Evolutionary conservation across 1,140 invertebrate species (phyloP).

Genomic region (Drepana arcuata): DNA sequence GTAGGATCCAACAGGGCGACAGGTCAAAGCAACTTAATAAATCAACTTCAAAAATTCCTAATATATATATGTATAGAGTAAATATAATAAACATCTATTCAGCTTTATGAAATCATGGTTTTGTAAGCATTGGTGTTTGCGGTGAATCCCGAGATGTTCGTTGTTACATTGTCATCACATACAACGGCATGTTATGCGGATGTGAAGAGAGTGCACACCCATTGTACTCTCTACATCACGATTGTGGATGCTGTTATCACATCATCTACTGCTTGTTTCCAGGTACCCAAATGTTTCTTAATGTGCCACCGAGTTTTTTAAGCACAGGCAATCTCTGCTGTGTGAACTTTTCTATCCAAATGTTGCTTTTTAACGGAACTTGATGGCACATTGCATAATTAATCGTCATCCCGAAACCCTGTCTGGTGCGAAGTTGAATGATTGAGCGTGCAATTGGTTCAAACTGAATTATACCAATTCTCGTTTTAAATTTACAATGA

Average conservation of each 20-base stretch:
- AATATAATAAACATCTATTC: neutral
- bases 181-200: conserved; percentile 22
- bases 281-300: conserved; percentile 43
- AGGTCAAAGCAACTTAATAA: neutral
- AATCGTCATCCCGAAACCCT: conserved; percentile 33
- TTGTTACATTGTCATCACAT: conserved; percentile 8
- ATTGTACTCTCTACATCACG: conserved; percentile 35
- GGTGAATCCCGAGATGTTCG: neutral
- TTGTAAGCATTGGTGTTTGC: neutral
- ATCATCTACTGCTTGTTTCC: conserved; percentile 60
- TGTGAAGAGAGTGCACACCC: conserved; percentile 23
- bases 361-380: conserved; percentile 13
- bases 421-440: conserved; percentile 29
- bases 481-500: neutral
- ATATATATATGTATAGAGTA: neutral
- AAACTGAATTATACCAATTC: neutral
- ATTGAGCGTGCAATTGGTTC: conserved; percentile 12
- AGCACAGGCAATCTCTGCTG: neutral
- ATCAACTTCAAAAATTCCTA: neutral
- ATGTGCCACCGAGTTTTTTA: conserved; percentile 43
- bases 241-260: conserved; percentile 50
- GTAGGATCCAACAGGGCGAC: conserved; percentile 1
- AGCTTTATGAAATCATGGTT: neutral
- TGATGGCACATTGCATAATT: conserved; percentile 38
- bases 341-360: conserved; percentile 2